These are phyloP conservation scores for Stegodyphus mimosarum DNA, from an alignment of 1,140 invertebrate species.

Conservation along the genomic window DNA sequence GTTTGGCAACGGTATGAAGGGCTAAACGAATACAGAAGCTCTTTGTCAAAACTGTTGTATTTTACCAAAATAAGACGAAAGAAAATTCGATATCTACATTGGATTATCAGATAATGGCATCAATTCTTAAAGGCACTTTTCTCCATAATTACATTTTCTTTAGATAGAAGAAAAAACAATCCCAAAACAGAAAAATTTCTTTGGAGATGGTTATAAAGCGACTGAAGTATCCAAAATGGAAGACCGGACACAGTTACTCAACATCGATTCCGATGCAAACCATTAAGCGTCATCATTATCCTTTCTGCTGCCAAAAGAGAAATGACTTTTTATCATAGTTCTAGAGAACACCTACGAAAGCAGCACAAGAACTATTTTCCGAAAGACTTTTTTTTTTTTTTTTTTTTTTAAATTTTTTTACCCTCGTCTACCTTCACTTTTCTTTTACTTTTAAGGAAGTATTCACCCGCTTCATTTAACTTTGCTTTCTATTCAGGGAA, in stretches of 20 bases:
- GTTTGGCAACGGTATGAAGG: no score
- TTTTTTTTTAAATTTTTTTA: no score
- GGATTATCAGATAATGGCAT: no score
- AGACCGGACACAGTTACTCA: not conserved
- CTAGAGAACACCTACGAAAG: conserved; percentile 29
- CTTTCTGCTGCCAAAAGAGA: conserved; percentile 35
- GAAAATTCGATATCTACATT: no score
- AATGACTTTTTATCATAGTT: conserved; percentile 59
- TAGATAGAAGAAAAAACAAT: no score
- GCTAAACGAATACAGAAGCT: no score
- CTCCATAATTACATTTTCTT: no score
- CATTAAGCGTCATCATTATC: conserved; percentile 60
- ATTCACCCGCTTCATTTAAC: conserved; percentile 58
- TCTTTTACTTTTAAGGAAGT: conserved; percentile 48
- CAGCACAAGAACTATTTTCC: conserved; percentile 55
- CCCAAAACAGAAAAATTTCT: no score
- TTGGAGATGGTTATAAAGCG: conserved; percentile 1
- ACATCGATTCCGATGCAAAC: conserved; percentile 55
- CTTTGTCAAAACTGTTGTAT: no score
- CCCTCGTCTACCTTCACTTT: not conserved
- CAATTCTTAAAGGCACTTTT: no score
- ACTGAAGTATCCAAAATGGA: not conserved
- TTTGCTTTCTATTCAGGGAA: conserved; percentile 34
- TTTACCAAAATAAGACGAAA: no score
- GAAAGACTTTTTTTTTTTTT: conserved; percentile 31